phyloP scores from a whole-genome alignment of 1,140 invertebrate genomes.

The Bombus confusus region DNA sequence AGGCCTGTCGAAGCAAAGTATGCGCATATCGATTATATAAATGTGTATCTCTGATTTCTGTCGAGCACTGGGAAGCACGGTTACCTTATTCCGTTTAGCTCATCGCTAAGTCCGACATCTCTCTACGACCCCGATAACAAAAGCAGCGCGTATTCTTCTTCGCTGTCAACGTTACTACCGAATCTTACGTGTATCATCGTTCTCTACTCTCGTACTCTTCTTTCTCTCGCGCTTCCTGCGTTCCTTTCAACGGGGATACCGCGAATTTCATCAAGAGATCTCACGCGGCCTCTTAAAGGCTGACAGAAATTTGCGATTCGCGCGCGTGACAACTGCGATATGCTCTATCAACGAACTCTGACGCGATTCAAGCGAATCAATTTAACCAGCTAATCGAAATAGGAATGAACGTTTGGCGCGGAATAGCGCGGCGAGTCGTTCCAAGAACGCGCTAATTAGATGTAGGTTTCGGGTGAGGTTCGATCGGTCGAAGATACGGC shows the following conservation, averaged over 20 bases:
- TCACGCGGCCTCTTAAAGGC: not conserved
- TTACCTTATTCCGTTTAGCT: too few species aligned
- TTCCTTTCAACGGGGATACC: not conserved
- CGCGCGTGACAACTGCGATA: constrained; percentile 1
- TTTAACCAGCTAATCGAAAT: constrained; percentile 46
- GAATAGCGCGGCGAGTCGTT: not conserved
- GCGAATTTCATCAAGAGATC: not conserved
- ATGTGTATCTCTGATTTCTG: constrained; percentile 27
- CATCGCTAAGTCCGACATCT: not conserved
- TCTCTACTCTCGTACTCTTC: not conserved
- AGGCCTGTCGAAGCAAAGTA: constrained; percentile 63
- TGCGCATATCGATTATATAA: constrained; percentile 45
- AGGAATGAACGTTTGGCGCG: constrained; percentile 35
- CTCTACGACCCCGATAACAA: constrained; percentile 3
- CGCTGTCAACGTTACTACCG: not conserved
- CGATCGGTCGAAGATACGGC: not conserved
- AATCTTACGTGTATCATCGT: not conserved
- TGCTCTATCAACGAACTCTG: constrained; percentile 23
- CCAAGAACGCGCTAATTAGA: not conserved
- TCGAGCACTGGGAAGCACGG: constrained; percentile 24
- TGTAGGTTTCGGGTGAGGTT: not conserved
- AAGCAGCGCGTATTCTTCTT: not conserved
- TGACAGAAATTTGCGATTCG: constrained; percentile 20
- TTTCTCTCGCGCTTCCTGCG: not conserved
- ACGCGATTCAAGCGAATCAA: constrained; percentile 40